Evolutionary conservation across 2,797 vertebrate species (phyloP).

Genomic region (Fundulus diaphanus): DNA sequence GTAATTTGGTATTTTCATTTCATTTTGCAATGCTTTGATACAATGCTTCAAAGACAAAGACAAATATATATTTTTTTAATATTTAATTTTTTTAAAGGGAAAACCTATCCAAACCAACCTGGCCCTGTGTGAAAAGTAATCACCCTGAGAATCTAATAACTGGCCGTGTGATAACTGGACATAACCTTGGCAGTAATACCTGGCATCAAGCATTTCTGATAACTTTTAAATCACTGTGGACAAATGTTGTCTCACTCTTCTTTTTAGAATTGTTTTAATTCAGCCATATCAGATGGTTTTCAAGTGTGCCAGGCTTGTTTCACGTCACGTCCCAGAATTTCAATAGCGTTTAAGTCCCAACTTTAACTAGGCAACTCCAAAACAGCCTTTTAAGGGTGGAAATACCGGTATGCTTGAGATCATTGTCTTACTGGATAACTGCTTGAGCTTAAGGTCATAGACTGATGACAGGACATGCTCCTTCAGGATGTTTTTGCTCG

Average conservation of each 20-base stretch:
- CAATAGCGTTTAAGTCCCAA: background rate
- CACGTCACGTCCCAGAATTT: background rate
- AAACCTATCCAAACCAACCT: background rate
- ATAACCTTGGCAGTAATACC: background rate
- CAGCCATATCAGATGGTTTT: background rate
- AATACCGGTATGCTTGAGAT: too few species aligned
- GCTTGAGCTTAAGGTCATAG: too few species aligned
- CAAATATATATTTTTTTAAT: background rate
- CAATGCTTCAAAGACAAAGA: background rate
- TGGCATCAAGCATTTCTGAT: background rate
- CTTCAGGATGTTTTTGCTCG: too few species aligned
- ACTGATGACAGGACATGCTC: too few species aligned
- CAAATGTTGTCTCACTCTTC: background rate
- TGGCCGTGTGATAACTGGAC: too few species aligned
- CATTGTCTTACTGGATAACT: too few species aligned
- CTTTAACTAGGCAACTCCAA: too few species aligned
- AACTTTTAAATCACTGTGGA: background rate
- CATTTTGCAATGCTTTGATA: background rate
- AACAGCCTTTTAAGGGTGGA: too few species aligned
- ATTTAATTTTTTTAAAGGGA: background rate
- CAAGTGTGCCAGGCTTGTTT: background rate
- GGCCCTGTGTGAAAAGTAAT: background rate
- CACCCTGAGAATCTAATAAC: background rate
- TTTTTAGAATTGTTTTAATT: background rate
- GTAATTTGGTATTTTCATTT: background rate